Evolutionary conservation across 2,888 invertebrate species (phyloP).

Genomic region (Erannis defoliaria): DNA sequence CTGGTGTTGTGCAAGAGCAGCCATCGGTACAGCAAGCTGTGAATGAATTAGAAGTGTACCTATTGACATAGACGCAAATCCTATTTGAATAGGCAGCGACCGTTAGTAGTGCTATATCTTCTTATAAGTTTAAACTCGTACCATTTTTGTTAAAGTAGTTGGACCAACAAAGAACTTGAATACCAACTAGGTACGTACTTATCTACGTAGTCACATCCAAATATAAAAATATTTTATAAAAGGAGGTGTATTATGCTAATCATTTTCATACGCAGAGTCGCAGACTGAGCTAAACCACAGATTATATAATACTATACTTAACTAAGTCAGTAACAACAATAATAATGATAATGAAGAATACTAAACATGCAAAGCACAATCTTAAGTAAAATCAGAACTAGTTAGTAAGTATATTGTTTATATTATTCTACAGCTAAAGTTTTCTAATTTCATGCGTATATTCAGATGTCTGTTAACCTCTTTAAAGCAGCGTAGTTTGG

Average conservation of each 20-base stretch:
- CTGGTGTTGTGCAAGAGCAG: constrained; percentile 67
- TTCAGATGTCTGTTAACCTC: constrained; percentile 36
- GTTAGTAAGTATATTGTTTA: too few species aligned
- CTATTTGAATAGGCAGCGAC: constrained; percentile 26
- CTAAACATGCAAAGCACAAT: background rate
- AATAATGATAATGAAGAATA: constrained; percentile 18
- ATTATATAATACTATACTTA: constrained; percentile 1
- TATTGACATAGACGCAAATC: constrained; percentile 40
- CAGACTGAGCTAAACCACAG: too few species aligned
- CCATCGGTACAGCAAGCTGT: constrained; percentile 44
- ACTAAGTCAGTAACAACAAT: constrained; percentile 7
- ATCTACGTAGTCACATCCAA: background rate
- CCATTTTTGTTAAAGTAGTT: too few species aligned
- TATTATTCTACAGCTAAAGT: constrained; percentile 1
- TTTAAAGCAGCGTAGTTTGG: constrained; percentile 47
- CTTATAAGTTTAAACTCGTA: background rate
- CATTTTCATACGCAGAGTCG: constrained; percentile 11
- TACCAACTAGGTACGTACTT: too few species aligned
- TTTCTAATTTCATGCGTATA: constrained; percentile 33
- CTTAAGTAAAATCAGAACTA: background rate
- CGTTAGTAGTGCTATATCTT: background rate
- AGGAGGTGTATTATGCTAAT: constrained; percentile 8
- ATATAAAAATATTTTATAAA: constrained; percentile 8
- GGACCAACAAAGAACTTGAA: too few species aligned
- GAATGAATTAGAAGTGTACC: constrained; percentile 36